Evolutionary conservation across 2,888 invertebrate genomes (phyloP), one percentile per base, ranked within the genome.

Genomic region (Chouioia cunea): DNA sequence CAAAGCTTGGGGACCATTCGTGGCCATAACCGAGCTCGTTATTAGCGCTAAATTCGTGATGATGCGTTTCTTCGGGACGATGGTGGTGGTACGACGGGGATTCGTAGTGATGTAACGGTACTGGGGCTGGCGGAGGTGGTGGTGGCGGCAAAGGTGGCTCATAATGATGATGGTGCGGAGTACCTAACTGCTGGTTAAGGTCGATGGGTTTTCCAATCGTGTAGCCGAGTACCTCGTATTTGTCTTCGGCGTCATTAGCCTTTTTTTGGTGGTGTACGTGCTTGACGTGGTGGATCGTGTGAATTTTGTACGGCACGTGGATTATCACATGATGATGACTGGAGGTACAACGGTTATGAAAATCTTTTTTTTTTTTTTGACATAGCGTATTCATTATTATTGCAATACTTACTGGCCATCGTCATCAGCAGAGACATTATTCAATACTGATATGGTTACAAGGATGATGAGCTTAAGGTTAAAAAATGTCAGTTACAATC

Each of bases 261-360:
- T 88, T 89, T 23, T 88, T 84, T 59, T 88, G 86, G 79, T 91
- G 91, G 78, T 91, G 91, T 27, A 93, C 87, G 81, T 93, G 92
- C 79, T 93, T 93, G 76, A 91, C 93, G 79, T 94, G 94, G 82
- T 93, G 93, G 23, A 93, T 88, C 12, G 92, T 93, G 81, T 93
- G 93, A 58, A 93, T 89, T 77, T 93, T 90, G 84, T 93, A 91
- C 43, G 94, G 94, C 70, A 94, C 91, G 85, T 93, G 93, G 79
- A 94, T 90, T 70, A 89, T 88, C 76, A 92, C 89, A 77, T 91
- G 91, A 36, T 71, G 70, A 12, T 62, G 70, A 16, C 70, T 71
- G 46, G 12, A 20, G 20, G 22, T 22, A 20, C 22, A 62, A 15
- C 0, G 50, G 47, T 36, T 36, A 36, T 36, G 36, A 36, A 36